Evolutionary conservation across 2,113 vertebrate species (phyloP).

Genomic region (Gavialis gangeticus): DNA sequence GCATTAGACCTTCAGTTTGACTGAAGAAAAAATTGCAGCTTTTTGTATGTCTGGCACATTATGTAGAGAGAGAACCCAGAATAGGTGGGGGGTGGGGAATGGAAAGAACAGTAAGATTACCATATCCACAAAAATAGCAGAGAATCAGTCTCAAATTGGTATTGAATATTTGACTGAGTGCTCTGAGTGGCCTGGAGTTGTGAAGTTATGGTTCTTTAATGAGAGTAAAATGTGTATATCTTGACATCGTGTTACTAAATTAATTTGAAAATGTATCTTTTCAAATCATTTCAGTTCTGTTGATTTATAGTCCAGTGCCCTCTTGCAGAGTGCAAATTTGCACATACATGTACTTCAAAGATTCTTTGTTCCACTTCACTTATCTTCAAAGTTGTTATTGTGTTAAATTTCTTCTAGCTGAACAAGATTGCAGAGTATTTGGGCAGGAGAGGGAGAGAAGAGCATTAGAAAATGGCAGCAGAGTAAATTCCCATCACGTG

Average conservation of each 20-base stretch:
- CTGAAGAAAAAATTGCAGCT: not conserved
- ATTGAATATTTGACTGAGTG: not conserved
- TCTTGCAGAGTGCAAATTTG: not conserved
- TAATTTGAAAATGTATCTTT: not conserved
- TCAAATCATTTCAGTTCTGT: not conserved
- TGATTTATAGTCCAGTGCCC: not conserved
- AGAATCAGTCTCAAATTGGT: not conserved
- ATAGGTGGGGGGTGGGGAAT: not conserved
- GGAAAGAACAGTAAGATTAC: not conserved
- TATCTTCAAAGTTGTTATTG: not conserved
- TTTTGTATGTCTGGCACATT: not conserved
- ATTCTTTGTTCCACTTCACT: not conserved
- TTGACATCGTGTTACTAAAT: not conserved
- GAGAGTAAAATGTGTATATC: not conserved
- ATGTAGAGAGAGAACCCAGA: not conserved
- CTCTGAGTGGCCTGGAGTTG: not conserved
- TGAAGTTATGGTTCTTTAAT: not conserved
- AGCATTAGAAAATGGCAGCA: slow-evolving; percentile 30
- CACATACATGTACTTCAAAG: not conserved
- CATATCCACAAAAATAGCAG: not conserved
- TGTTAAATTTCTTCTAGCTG: not conserved
- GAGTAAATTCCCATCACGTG: slow-evolving; percentile 56
- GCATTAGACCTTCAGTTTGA: not conserved
- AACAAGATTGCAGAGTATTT: slow-evolving; percentile 44
- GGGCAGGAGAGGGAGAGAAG: slow-evolving; percentile 56